Evolutionary conservation across 2,113 vertebrate genomes (phyloP), one percentile per base, ranked within the genome.

Genomic region (Syrmaticus mikado): DNA sequence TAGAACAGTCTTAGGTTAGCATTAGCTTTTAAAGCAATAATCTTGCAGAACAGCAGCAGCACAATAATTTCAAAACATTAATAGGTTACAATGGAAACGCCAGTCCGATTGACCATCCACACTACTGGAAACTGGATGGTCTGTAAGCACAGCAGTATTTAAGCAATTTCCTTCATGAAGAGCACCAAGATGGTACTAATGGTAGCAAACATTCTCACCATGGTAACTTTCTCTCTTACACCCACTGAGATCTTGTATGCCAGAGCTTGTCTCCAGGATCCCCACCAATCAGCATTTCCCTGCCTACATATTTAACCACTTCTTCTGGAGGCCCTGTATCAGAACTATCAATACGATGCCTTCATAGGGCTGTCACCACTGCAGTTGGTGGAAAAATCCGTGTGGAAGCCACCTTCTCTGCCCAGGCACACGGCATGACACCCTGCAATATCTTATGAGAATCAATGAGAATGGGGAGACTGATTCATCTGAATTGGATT

Each of bases 181-280:
- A 94, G 58, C 90, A 83, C 36, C 0, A 1, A 75, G 61, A 93
- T 65, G 80, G 80, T 73, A 58, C 82, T 84, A 87, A 88, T 76
- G 90, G 94, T 70, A 94, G 90, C 87, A 79, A 90, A 90, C 58
- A 90, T 73, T 78, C 80, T 96, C 93, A 95, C 90, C 93, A 97
- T 93, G 87, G 95, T 87, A 97, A 96, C 96, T 96, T 93, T 93
- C n/a, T 88, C 73, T 94, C 82, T 75, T 53, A 94, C 91, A 95
- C 94, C 93, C 94, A 96, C 96, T 68, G 67, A 86, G 76, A 85
- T 78, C 60, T 66, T 91, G n/a, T 57, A 46, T 81, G 85, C 87
- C 87, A 86, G 80, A 62, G 66, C 62, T 92, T 72, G 70, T 94
- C 79, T 93, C 80, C 70, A 94, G 94, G 85, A 95, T 94, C 40